Base-by-base conservation (phyloP, 2,797 vertebrate genomes). In the Acanthurus leucopareius region DNA sequence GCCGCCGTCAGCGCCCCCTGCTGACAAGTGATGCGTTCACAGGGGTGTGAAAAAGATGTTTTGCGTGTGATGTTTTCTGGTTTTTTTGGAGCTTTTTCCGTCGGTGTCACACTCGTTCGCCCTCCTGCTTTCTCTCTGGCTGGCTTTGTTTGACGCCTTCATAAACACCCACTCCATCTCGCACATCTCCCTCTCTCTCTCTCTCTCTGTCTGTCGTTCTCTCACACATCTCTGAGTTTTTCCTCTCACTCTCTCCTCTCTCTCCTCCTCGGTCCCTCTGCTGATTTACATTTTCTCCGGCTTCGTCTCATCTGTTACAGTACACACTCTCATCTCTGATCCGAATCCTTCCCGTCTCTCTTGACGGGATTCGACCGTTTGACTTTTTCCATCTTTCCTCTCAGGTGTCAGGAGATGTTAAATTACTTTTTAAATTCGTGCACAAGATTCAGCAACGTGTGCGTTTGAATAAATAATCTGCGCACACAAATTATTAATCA, bases 101-200 rank as follows among this genome's bases (percentile, higher is more conserved):
- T 75, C 71, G 51, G 80, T 66, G 53, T 51, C 82, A 56, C 73
- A 47, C 73, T 79, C 62, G 64, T 66, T 61, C 58, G 3, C 69
- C 49, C 83, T 74, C 79, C 77, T 69, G 77, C 72, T 69, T 60
- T 16, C 77, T 17, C 82, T 77, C 75, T 38, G 75, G 80, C 86
- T 79, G 61, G 87, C 85, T 94, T 91, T 92, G 87, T 94, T 93
- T 86, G 79, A 89, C 92, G 90, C 94, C 90, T 86, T 92, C 91
- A 75, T 86, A 91, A 85, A 92, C 93, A 83, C 93, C 91, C 92
- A 93, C 94, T 87, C 92, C 22, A 76, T 79, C 74, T 48, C 42
- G 58, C 75, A 77, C 85, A 57, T 78, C 68, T 59, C 80, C 69
- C 69, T 71, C 67, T 72, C 63, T 42, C 60, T 61, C 69, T 71